Percentiles rank a stretch among this genome's conserved stretches.
phyloP scores from a whole-genome alignment of 2,888 invertebrate genomes.

The Sclerodermus sp. region DNA sequence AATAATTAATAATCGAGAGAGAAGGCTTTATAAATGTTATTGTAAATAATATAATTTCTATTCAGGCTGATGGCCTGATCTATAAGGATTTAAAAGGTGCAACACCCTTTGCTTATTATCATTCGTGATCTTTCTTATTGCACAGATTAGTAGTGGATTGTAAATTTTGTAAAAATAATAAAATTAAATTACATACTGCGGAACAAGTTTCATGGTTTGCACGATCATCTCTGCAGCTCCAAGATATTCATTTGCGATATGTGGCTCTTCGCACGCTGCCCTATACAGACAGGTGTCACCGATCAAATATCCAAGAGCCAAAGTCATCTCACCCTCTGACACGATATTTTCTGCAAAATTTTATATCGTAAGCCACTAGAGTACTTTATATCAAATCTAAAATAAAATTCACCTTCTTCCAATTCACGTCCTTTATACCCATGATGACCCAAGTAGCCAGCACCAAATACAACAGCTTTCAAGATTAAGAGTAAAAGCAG shows the following conservation, averaged over 20 bases:
- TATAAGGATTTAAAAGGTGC: too few species aligned
- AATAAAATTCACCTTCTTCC: too few species aligned
- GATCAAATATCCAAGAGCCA: constrained; percentile 71
- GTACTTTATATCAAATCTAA: too few species aligned
- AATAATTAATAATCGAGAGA: too few species aligned
- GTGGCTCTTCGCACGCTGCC: constrained; percentile 75
- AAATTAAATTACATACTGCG: constrained; percentile 29
- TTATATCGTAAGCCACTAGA: constrained; percentile 1
- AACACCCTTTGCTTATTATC: too few species aligned
- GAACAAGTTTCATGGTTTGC: constrained; percentile 69
- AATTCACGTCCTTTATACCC: constrained; percentile 63
- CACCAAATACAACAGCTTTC: constrained; percentile 80
- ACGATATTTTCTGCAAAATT: constrained; percentile 41
- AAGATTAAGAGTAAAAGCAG: constrained; percentile 76
- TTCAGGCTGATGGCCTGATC: too few species aligned
- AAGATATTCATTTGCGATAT: constrained; percentile 72
- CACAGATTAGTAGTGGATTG: neutral
- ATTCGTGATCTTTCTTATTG: too few species aligned
- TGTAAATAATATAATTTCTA: too few species aligned
- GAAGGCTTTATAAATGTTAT: too few species aligned
- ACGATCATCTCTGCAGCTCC: constrained; percentile 77
- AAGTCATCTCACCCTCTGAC: constrained; percentile 70
- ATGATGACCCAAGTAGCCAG: constrained; percentile 70
- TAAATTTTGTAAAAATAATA: neutral
- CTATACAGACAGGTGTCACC: constrained; percentile 74